Evolutionary conservation across 2,113 vertebrate genomes (phyloP).

Genomic region (Apeltes quadracus): DNA sequence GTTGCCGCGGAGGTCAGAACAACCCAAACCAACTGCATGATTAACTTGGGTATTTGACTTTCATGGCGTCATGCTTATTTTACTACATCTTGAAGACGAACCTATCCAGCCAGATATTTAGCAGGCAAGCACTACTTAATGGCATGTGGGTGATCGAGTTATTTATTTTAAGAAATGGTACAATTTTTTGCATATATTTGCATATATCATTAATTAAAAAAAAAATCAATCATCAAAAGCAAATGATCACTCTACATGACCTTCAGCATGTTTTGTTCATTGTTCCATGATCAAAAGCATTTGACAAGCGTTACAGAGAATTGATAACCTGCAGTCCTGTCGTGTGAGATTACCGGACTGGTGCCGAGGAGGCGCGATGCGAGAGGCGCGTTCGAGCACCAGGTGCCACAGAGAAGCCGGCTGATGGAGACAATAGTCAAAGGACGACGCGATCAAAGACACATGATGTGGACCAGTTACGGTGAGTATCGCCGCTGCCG

Average conservation of each 20-base stretch:
- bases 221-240: background rate
- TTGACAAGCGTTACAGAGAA: background rate
- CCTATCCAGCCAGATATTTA: constrained; percentile 17
- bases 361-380: constrained; percentile 7
- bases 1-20: constrained; percentile 10
- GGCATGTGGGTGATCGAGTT: background rate
- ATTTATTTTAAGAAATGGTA: constrained; percentile 20
- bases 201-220: background rate
- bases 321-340: constrained; percentile 13
- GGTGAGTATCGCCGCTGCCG: constrained; percentile 29
- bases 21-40: constrained; percentile 1
- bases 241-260: background rate
- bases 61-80: constrained; percentile 41
- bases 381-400: constrained; percentile 16
- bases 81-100: constrained; percentile 27
- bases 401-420: constrained; percentile 34
- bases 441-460: constrained; percentile 58
- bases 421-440: constrained; percentile 52
- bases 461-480: constrained; percentile 49
- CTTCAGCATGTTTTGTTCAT: background rate
- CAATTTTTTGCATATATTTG: background rate
- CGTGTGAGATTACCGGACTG: constrained; percentile 1
- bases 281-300: background rate
- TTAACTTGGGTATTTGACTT: constrained; percentile 42
- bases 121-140: background rate